A percentile compares a stretch with the other conserved stretches of the same genome.
Conservation (phyloP, 2,888 invertebrate species). For the Xestia ashworthii region DNA sequence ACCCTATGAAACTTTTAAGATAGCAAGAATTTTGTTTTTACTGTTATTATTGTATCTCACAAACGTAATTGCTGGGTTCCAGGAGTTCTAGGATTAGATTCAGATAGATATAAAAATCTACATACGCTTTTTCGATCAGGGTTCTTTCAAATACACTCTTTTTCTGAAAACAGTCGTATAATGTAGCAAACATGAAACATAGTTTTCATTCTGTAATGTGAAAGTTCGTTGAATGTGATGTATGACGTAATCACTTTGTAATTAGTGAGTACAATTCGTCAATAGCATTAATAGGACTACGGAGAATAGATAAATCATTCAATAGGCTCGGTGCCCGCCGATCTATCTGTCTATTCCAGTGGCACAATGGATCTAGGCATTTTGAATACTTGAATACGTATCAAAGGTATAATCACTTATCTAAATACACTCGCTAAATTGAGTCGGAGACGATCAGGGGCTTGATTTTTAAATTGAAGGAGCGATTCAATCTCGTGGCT, state of each 20-base stretch:
- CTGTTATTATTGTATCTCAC: conserved; percentile 16
- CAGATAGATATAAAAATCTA: conserved; percentile 5
- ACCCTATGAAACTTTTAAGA: conserved; percentile 10
- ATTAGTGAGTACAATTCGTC: conserved; percentile 37
- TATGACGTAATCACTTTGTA: conserved; percentile 33
- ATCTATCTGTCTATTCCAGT: conserved; percentile 12
- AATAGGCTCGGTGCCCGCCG: conserved; percentile 16
- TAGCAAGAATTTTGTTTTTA: neutral
- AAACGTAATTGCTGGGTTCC: neutral
- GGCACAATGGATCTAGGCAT: conserved; percentile 13
- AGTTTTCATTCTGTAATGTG: neutral
- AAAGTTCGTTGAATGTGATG: neutral
- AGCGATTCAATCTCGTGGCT: conserved; percentile 56
- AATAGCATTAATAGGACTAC: conserved; percentile 38
- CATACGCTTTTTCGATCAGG: neutral
- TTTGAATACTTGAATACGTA: conserved; percentile 28
- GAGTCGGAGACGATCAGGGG: conserved; percentile 37
- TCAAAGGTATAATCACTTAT: conserved; percentile 33
- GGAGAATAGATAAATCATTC: conserved; percentile 43
- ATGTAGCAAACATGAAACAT: neutral
- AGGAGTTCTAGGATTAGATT: neutral
- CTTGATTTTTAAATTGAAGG: conserved; percentile 61
- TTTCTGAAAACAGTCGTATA: neutral
- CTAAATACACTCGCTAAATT: conserved; percentile 41
- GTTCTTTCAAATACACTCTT: too few relatives aligned